Evolutionary conservation across 2,113 vertebrate species (phyloP), one percentile per base, ranked within the genome.

Genomic region (Pelusios castaneus): DNA sequence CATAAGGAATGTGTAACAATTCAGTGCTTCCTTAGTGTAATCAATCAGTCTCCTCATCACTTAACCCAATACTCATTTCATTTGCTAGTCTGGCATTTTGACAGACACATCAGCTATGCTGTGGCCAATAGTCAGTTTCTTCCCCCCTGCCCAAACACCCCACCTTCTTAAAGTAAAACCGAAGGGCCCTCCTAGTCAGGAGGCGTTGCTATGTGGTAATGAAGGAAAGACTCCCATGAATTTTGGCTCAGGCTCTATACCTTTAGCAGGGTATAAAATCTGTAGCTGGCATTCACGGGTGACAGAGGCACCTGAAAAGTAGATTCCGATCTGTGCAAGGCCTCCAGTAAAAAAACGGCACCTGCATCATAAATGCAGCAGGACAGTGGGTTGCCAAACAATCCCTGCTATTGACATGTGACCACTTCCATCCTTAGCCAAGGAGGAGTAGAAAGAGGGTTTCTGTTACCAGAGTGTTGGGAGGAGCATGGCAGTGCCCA

Each of bases 1-100:
- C 41, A 27, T 45, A 76, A 76, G 21, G 13, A 73, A 81, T 0
- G 21, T 21, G 0, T 14, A 2, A 22, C 13, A 10, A 60, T 1
- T 0, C 1, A 45, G 5, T 0, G 45, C 1, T 90, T 41, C 87
- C 87, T 55, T 4, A 24, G 54, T 84, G 89, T 51, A 24, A 1
- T 12, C 43, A 34, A 19, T 16, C 49, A 8, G 38, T 1, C 63
- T 75, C 43, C 21, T 43, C 12, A 5, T 49, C 52, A 79, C 60
- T 47, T 19, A 63, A 43, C 19, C 85, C 45, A 81, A 54, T 6
- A 0, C 83, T 54, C 80, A 67, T 43, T 91, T 87, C 80, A 67
- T 43, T 91, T 87, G 89, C 76, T n/a, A 43, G 25, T 49, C 84
- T 80, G 43, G 22, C 43, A 60, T 1, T 38, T 54, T 13, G 41